These are phyloP conservation scores for Myotis myotis DNA, from an alignment of 2,797 vertebrate species.

Conservation along the genomic window DNA sequence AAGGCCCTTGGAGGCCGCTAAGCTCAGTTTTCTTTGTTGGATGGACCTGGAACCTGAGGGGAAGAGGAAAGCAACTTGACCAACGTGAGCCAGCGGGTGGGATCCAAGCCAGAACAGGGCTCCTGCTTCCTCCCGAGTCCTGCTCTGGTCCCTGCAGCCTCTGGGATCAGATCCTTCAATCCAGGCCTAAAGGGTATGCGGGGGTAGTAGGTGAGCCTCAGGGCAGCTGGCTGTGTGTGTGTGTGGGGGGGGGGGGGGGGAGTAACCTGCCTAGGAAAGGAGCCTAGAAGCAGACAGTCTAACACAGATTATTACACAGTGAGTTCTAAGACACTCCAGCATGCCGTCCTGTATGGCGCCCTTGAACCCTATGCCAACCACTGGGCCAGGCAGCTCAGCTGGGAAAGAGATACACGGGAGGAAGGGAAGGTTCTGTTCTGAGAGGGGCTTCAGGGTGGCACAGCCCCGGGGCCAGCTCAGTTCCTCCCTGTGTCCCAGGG, in stretches of 20 bases:
- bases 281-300: background rate
- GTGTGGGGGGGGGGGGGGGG: no score
- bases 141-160: background rate
- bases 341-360: rapidly evolving
- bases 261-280: background rate
- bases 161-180: background rate
- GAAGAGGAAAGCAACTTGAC: background rate
- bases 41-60: background rate
- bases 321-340: background rate
- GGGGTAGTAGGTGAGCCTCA: no score
- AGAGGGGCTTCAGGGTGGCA: background rate
- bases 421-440: background rate
- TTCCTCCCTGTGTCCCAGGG: background rate
- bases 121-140: background rate
- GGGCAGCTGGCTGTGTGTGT: background rate
- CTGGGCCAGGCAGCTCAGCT: background rate
- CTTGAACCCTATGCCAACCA: background rate
- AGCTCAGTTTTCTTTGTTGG: constrained; percentile 16
- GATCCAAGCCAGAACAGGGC: background rate
- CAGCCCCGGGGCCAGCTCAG: background rate
- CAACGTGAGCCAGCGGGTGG: background rate
- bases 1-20: background rate
- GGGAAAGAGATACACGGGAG: rapidly evolving
- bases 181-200: background rate
- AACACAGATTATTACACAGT: rapidly evolving